Conservation (phyloP, 2,113 vertebrate genomes). For the Nycticryphes semicollaris region DNA sequence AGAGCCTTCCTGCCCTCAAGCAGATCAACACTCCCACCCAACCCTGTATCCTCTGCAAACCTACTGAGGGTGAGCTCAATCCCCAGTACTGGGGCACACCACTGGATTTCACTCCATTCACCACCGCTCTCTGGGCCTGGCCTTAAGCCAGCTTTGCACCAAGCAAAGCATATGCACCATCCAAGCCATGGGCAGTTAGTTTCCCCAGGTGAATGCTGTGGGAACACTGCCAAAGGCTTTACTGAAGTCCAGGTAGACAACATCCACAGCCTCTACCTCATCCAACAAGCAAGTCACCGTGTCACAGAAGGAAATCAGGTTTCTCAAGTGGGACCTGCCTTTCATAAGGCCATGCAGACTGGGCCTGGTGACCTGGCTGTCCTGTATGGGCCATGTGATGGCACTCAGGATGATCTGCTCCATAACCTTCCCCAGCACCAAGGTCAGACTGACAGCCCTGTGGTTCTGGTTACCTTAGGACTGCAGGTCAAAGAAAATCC, state of each 20-base stretch:
- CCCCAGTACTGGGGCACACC: neutral
- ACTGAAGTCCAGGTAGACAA: neutral
- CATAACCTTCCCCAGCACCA: neutral
- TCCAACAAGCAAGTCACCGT: neutral
- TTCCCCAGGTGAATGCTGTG: neutral
- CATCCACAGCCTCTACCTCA: neutral
- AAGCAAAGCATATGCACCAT: neutral
- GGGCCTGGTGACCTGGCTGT: neutral
- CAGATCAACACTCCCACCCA: neutral
- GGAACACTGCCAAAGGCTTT: neutral
- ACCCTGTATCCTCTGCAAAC: neutral
- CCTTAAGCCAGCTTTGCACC: neutral
- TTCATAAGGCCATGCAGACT: neutral
- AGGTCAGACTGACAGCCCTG: neutral
- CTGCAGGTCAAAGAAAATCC: neutral
- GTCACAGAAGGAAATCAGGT: neutral
- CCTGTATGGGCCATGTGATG: neutral
- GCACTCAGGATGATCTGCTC: neutral
- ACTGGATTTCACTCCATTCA: neutral
- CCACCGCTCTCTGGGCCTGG: neutral
- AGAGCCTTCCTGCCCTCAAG: neutral
- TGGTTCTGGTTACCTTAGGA: neutral
- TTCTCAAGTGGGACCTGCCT: neutral
- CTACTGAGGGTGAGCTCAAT: neutral
- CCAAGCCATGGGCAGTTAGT: neutral